Conservation (phyloP, 2,888 invertebrate genomes). For the Heliconius erato region DNA sequence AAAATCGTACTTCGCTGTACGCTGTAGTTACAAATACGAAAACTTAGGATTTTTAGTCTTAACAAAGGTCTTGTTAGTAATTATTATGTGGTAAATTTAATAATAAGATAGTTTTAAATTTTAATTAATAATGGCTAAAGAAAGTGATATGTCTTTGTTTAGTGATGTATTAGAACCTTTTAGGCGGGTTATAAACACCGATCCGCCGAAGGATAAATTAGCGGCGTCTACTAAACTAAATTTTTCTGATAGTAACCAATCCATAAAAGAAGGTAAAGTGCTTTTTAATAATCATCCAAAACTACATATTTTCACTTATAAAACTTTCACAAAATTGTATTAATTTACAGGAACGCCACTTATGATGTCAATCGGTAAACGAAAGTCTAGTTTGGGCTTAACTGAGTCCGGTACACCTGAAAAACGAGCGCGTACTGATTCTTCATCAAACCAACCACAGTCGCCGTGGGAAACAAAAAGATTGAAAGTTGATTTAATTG, state of each 20-base stretch:
- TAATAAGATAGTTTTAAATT: constrained; percentile 26
- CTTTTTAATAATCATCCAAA: neutral
- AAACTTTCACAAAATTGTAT: neutral
- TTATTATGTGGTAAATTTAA: constrained; percentile 44
- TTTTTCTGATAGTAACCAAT: constrained; percentile 80
- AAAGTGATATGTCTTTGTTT: constrained; percentile 79
- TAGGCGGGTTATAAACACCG: constrained; percentile 79
- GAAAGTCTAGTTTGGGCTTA: constrained; percentile 72
- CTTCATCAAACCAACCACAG: constrained; percentile 73
- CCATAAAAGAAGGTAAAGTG: constrained; percentile 74
- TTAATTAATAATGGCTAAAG: constrained; percentile 72
- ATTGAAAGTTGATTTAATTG: constrained; percentile 88
- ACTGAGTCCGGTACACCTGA: constrained; percentile 68
- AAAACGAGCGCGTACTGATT: constrained; percentile 74
- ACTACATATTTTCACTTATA: neutral
- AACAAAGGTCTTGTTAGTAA: constrained; percentile 20
- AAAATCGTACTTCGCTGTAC: neutral
- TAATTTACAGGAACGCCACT: constrained; percentile 60
- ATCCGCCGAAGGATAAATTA: constrained; percentile 80
- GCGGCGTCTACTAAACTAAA: constrained; percentile 77
- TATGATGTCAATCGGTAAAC: constrained; percentile 71
- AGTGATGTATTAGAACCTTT: constrained; percentile 81
- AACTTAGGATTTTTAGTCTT: constrained; percentile 29
- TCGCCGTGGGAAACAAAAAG: constrained; percentile 89
- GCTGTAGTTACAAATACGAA: constrained; percentile 4